Evolutionary conservation across 2,113 vertebrate genomes (phyloP), one percentile per base, ranked within the genome.

Genomic region (Petrocephalus zakoni): DNA sequence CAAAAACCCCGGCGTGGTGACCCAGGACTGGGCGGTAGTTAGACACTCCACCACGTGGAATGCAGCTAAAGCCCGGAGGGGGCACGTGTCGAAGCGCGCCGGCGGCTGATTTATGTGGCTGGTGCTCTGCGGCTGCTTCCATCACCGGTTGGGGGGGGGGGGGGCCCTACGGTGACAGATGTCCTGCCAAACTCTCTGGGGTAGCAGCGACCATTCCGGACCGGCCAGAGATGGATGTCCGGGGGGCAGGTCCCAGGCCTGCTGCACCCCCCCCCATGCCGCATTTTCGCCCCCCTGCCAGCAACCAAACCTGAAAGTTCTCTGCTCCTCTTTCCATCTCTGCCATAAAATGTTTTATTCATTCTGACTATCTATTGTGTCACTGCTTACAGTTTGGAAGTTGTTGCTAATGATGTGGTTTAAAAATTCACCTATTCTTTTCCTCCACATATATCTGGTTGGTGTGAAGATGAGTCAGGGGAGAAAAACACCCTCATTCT

Each of bases 331-430:
- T 92, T 86, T 88, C 61, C 87, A 87, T 89, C 85, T 68, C 51
- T 34, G 86, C 93, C 88, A 90, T 93, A 92, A 90, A 92, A 91
- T 93, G 88, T 92, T 92, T 92, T 88, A 92, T 92, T 91, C 89
- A 90, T 89, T 84, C 82, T 29, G 10, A 22, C 81, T 91, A 90
- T 92, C 91, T 92, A 91, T 86, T 21, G 88, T 90, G 89, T 89
- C 85, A 88, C 64, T 84, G 90, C 87, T 88, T 90, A 90, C 92
- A 88, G 53, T 21, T 68, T 51, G 87, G 88, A 87, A 92, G 87
- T 83, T 88, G 42, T 78, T 89, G 89, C 92, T 92, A 92, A 93
- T 93, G 91, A 91, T 90, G 90, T 78, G 3, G 90, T 86, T 52
- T 86, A 92, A 78, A 83, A 91, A 91, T 91, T 90, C 89, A 90